Percentiles rank a stretch among this genome's conserved stretches.
These are phyloP conservation scores for Phainopepla nitens DNA, from an alignment of 2,113 vertebrate genomes.

Conservation along the genomic window DNA sequence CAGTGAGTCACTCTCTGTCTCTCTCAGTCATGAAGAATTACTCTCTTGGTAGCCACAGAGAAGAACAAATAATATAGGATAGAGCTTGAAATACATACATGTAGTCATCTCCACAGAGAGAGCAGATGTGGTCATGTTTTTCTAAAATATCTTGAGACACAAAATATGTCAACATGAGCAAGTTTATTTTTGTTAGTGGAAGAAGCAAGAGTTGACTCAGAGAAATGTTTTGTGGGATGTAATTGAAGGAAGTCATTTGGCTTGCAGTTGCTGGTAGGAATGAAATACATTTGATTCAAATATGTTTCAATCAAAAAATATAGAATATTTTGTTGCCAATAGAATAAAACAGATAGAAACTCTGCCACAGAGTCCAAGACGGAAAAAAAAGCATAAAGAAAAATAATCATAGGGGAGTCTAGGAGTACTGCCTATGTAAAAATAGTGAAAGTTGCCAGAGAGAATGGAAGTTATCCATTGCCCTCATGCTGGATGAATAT, in stretches of 20 bases:
- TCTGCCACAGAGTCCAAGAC: not conserved
- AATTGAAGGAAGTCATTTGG: not conserved
- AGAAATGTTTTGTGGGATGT: not conserved
- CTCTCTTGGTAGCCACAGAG: not conserved
- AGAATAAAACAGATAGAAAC: not conserved
- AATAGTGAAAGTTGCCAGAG: not conserved
- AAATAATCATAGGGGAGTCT: not conserved
- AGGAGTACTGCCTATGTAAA: not conserved
- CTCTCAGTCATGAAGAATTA: not conserved
- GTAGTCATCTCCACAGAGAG: not conserved
- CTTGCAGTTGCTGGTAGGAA: not conserved
- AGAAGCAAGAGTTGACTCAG: not conserved
- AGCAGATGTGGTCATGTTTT: accelerated
- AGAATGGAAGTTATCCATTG: not conserved
- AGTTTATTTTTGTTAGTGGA: not conserved
- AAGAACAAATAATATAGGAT: not conserved
- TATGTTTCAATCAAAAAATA: not conserved
- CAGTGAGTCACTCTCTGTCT: not conserved
- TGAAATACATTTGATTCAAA: not conserved
- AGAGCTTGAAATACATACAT: not conserved
- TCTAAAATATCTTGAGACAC: not conserved
- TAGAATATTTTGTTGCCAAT: not conserved
- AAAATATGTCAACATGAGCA: not conserved
- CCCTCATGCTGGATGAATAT: not conserved
- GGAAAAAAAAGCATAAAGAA: not conserved